A percentile compares a stretch with the other conserved stretches of the same genome.
Conservation (phyloP, 2,888 invertebrate genomes). For the Nymphalis c-album region DNA sequence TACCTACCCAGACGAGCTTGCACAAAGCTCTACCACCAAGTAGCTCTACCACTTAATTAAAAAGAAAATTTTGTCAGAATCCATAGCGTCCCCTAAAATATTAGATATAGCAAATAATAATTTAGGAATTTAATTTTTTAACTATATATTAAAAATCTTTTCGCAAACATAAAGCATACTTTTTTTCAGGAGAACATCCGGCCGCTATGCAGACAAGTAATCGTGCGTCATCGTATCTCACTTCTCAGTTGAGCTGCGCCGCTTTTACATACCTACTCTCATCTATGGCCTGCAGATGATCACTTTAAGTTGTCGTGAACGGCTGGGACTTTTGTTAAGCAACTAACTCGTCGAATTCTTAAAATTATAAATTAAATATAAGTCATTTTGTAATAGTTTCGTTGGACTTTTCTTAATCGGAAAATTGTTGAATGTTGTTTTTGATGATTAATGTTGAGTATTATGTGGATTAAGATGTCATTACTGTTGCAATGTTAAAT, state of each 20-base stretch:
- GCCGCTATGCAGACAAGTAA: conserved; percentile 92
- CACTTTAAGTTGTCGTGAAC: conserved; percentile 44
- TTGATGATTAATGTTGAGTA: not conserved
- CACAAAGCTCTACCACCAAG: too few species aligned
- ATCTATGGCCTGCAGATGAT: conserved; percentile 76
- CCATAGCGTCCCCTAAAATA: too few species aligned
- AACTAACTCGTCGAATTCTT: not conserved
- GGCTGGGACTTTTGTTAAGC: conserved; percentile 36
- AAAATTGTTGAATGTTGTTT: not conserved
- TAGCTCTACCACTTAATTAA: too few species aligned
- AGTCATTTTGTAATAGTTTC: not conserved
- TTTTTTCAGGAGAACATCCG: conserved; percentile 87
- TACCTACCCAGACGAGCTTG: too few species aligned
- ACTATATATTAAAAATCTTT: too few species aligned
- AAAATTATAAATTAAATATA: not conserved
- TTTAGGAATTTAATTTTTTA: too few species aligned
- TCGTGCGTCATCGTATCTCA: conserved; percentile 75
- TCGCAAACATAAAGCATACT: not conserved
- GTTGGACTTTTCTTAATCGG: not conserved
- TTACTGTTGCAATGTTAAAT: conserved; percentile 2
- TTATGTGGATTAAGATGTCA: not conserved
- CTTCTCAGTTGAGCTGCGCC: conserved; percentile 75
- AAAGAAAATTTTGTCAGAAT: too few species aligned
- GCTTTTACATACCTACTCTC: conserved; percentile 71
- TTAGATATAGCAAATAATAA: too few species aligned